phyloP scores from a whole-genome alignment of 2,888 invertebrate genomes.

The Chaitophorus viminalis region DNA sequence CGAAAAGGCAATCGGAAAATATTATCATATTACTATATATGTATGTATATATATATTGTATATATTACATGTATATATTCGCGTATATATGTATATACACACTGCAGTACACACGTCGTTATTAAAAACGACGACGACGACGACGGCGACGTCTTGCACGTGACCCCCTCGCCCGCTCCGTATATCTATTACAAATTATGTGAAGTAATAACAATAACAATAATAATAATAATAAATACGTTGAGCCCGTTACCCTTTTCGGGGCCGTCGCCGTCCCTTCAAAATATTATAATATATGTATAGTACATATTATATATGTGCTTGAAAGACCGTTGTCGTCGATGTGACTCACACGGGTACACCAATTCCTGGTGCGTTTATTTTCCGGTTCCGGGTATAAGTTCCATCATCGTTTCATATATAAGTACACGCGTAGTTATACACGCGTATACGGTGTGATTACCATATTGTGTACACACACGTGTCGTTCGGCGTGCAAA shows the following conservation, averaged over 20 bases:
- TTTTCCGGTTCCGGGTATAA: background rate
- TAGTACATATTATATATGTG: background rate
- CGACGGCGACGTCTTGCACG: slow-evolving; percentile 55
- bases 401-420: background rate
- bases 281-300: too few relatives aligned
- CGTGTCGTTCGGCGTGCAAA: too few relatives aligned
- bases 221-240: slow-evolving; percentile 29
- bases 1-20: slow-evolving; percentile 52
- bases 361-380: background rate
- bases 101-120: slow-evolving; percentile 24
- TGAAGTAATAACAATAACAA: background rate
- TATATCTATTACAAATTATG: too few relatives aligned
- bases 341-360: slow-evolving; percentile 1
- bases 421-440: too few relatives aligned
- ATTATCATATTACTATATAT: slow-evolving; percentile 17
- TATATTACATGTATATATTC: background rate
- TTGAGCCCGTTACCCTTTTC: slow-evolving; percentile 10
- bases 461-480: too few relatives aligned
- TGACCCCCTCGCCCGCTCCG: background rate
- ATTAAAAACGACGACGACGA: slow-evolving; percentile 57
- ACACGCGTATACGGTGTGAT: too few relatives aligned
- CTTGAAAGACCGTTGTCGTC: too few relatives aligned
- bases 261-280: background rate
- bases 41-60: background rate
- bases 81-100: background rate